A percentile compares a stretch with the other conserved stretches of the same genome.
Conservation (phyloP, 2,113 vertebrate genomes). For the Phaethornis superciliosus region DNA sequence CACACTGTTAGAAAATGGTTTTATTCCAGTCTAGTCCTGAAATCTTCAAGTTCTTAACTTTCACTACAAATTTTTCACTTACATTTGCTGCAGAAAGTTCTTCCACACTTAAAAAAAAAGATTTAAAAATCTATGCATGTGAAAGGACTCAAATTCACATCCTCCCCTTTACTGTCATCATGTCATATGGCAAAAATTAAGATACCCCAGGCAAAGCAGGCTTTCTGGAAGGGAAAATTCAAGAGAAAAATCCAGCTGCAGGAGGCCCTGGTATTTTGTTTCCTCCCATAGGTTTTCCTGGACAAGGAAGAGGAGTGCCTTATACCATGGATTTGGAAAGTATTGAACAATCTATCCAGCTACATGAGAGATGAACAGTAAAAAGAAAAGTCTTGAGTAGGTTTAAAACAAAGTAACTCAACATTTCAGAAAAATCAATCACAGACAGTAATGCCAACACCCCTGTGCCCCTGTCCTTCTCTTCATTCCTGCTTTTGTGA, state of each 20-base stretch:
- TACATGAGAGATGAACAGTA: background rate
- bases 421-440: background rate
- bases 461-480: background rate
- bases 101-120: background rate
- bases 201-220: background rate
- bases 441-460: background rate
- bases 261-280: background rate
- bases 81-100: background rate
- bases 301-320: background rate
- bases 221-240: background rate
- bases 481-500: background rate
- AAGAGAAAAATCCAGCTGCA: background rate
- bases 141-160: background rate
- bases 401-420: background rate
- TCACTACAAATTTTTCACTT: background rate
- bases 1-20: background rate
- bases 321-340: background rate
- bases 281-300: background rate
- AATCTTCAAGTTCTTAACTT: background rate
- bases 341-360: background rate
- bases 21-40: background rate
- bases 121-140: rapidly evolving
- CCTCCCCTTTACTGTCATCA: background rate
- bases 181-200: background rate
- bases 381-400: background rate